Base-by-base conservation (phyloP, 2,113 vertebrate species). In the Monopterus albus region DNA sequence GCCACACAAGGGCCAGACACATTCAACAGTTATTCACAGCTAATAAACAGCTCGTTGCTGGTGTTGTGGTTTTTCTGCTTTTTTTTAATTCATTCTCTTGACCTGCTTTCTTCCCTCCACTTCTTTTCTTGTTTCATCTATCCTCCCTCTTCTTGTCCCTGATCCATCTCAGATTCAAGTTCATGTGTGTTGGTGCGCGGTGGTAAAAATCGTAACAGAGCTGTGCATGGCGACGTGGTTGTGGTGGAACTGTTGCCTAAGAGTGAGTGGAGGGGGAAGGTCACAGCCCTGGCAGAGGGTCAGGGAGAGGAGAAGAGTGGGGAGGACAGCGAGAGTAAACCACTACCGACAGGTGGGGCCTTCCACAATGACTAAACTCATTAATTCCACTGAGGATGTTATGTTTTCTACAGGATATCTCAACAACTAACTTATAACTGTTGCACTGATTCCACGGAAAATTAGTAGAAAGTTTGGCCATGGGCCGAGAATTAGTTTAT, bases 181-280 rank as follows among this genome's bases (percentile, higher is more conserved):
- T 92, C 90, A 1, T 95, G 96, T 18, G 79, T 99, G 81, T 84
- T 98, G 20, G 90, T 99, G 82, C 91, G 82, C 0, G 95, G 97
- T 2, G 47, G 61, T n/a, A 98, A 94, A 89, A 88, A 94, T 33
- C 95, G 96, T 3, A 99, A 99, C 85, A 89, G 98, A 23, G 96
- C 95, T 0, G 91, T 98, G 75, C 96, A 99, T 0, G 94, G 96
- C 3, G 98, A 99, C 3, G 5, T 88, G 63, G 97, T 99, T 0
- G 96, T 81, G 6, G 94, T 96, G 42, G 96, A 99, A 69, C 36
- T 99, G 58, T 72, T 98, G 14, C 95, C 95, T 1, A 79, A 66
- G 57, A 91, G 67, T 0, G 95, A 98, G 10, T 99, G 98, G 98
- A 94, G 93, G 46, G 96, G 97, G 39, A 94, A 92, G 46, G 93